Base-by-base conservation (phyloP, 2,113 vertebrate species). In the Philantomba maxwellii region DNA sequence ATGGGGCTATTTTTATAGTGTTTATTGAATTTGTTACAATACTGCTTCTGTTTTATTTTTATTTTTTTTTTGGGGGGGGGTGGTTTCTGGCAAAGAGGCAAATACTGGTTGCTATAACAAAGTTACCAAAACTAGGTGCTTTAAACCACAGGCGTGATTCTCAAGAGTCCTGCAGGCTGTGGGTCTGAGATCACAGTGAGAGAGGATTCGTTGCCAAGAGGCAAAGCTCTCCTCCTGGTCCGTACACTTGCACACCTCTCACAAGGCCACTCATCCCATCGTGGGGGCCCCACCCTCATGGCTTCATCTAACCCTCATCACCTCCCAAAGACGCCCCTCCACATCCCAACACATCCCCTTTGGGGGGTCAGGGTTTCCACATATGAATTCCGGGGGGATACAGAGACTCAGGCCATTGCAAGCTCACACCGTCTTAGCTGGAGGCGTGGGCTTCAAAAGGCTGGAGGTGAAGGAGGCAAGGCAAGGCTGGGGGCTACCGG, bases 121-220 rank as follows among this genome's bases (percentile, higher is more conserved):
- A 80, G 77, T 33, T 21, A 21, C 47, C 0, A 5, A 80, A 49
- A 13, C 17, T 17, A 33, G 47, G 17, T 33, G 3, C 17, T 12
- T 80, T 80, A n/a, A 51, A 12, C 36, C 10, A 43, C 36, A 19
- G 82, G 6, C 0, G 39, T 26, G 82, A 30, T 58, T 58, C 82
- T 64, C 60, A 6, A 6, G 7, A 6, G 13, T 36, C 3, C 30
- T n/a, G 60, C 60, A 16, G 21, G 57, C 28, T 23, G 11, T 17
- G 11, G 1, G 28, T 14, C 83, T 15, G 16, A 33, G 39, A 14
- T 21, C 28, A 21, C 45, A 8, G 19, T 23, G 7, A 12, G 5
- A 33, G 2, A 0, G 25, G 30, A 1, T 25, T 3, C 2, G 0
- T 4, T 9, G 12, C 84, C 13, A 17, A 2, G n/a, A 70, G 66